Conservation (phyloP, 2,113 vertebrate species). For the Phasianus colchicus region DNA sequence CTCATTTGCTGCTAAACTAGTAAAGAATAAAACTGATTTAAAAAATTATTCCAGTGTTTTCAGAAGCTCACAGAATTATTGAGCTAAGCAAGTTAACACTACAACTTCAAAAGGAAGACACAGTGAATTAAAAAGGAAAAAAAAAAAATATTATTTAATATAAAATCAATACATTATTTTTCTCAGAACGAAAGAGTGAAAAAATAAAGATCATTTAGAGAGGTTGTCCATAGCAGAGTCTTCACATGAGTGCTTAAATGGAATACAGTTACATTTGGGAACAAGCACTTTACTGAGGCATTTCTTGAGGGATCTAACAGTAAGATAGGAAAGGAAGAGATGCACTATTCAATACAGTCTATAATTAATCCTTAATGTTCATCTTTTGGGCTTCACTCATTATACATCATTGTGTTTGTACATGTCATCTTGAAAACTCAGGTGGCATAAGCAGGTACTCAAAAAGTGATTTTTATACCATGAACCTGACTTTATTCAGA, state of each 20-base stretch:
- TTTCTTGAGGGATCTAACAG: not conserved
- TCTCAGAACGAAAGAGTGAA: not conserved
- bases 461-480: slow-evolving; percentile 17
- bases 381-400: not conserved
- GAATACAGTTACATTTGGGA: not conserved
- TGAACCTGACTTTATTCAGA: slow-evolving; percentile 7
- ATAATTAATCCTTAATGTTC: slow-evolving; percentile 22
- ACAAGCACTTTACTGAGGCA: not conserved
- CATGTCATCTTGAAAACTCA: slow-evolving; percentile 52
- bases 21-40: not conserved
- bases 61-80: not conserved
- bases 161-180: not conserved
- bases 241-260: not conserved
- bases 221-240: not conserved
- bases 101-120: not conserved
- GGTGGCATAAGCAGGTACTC: slow-evolving; percentile 11
- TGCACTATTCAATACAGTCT: not conserved
- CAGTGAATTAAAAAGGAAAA: not conserved
- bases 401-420: not conserved
- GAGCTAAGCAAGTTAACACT: not conserved
- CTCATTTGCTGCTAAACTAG: not conserved
- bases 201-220: not conserved
- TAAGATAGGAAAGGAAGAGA: slow-evolving; percentile 1
- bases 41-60: not conserved
- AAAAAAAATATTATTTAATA: not conserved